Base-by-base conservation (phyloP, 2,888 invertebrate species). In the Melipona beecheii region DNA sequence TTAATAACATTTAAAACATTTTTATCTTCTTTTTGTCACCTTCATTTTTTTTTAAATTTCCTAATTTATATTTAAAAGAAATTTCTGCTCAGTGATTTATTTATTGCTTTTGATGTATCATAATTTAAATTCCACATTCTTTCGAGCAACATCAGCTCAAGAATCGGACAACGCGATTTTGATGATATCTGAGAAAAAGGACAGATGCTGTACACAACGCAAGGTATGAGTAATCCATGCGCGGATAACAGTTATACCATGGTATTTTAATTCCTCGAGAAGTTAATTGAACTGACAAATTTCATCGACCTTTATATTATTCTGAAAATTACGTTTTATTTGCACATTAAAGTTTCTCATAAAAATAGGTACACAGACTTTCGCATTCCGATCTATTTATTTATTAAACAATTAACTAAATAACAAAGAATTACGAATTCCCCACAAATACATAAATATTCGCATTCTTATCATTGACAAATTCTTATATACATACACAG, bases 231-330 rank as follows among this genome's bases (percentile, higher is more conserved):
- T 31, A 60, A 58, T 60, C n/a, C 17, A 50, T 31, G 69, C 69
- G 21, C 49, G 60, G 50, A 15, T 50, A 69, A 76, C 75, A 17
- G 69, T 76, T 64, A 76, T 69, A 21, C 21, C 49, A 17, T 60
- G n/a, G n/a, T 24, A 60, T 50, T 60, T 58, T 58, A 56, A 66
- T 21, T 64, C n/a, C 21, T 17, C 11, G 13, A 27, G 19, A 27
- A 68, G 58, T 43, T 36, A 24, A 58, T 49, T 68, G 49, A 2
- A 9, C 11, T 9, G 43, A 43, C 43, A 43, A 43, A 11, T 43
- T 43, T 43, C 43, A 43, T 43, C 43, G 1, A 43, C 43, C 43
- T 43, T 43, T 9, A 43, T 43, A 43, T 43, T 43, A 43, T 43
- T 43, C 2, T 43, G 9, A 43, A 43, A 43, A 43, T 43, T 43